Evolutionary conservation across 2,113 vertebrate genomes (phyloP).

Genomic region (Uropsilus gracilis): DNA sequence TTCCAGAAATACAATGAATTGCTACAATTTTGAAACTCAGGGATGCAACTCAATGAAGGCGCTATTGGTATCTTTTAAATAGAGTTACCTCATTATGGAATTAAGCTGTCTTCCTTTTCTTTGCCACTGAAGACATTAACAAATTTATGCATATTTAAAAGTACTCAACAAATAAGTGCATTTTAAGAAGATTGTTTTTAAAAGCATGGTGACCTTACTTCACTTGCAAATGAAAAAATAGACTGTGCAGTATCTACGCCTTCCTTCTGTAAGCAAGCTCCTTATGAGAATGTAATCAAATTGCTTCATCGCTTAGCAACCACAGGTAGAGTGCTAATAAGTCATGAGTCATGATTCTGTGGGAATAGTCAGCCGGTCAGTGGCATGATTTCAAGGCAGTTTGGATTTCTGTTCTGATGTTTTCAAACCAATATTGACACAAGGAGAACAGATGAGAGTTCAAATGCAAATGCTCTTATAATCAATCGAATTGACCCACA

Average conservation of each 20-base stretch:
- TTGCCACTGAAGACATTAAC: neutral
- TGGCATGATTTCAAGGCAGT: conserved; percentile 22
- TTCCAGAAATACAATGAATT: neutral
- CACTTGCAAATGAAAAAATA: conserved; percentile 44
- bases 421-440: conserved; percentile 69
- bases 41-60: neutral
- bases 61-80: neutral
- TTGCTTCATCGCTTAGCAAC: conserved; percentile 75
- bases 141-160: neutral
- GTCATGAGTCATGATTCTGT: conserved; percentile 71
- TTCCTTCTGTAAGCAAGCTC: neutral
- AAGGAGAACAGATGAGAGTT: conserved; percentile 68
- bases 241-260: neutral
- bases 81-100: neutral
- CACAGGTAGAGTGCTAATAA: conserved; percentile 68
- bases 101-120: neutral
- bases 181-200: neutral
- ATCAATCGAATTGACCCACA: conserved; percentile 66
- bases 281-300: conserved; percentile 36
- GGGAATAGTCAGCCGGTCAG: conserved; percentile 61
- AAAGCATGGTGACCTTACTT: neutral
- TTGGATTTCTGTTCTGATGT: conserved; percentile 63
- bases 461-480: conserved; percentile 74
- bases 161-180: neutral
- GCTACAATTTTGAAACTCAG: neutral